phyloP scores from a whole-genome alignment of 2,888 invertebrate genomes.

The Iselma pallidipennis region DNA sequence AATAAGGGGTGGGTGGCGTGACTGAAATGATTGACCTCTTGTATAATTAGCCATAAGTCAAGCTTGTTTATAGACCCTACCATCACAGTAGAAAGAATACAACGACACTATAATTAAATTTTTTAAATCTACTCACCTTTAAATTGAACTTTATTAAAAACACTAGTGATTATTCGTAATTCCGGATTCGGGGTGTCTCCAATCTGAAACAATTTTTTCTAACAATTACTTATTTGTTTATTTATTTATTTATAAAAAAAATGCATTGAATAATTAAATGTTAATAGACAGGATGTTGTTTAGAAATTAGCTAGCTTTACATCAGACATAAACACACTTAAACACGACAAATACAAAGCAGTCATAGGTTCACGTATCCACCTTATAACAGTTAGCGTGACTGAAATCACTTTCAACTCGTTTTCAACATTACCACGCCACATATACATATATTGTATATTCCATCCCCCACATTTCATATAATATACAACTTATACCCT shows the following conservation, averaged over 20 bases:
- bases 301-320: not conserved
- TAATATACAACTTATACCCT: constrained; percentile 13
- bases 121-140: constrained; percentile 68
- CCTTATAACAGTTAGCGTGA: constrained; percentile 48
- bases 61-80: constrained; percentile 7
- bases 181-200: constrained; percentile 86
- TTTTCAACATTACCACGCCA: constrained; percentile 28
- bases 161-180: constrained; percentile 82
- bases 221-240: constrained; percentile 40
- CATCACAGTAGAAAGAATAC: not conserved
- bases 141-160: constrained; percentile 82
- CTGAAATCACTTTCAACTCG: constrained; percentile 44
- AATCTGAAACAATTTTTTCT: too few species aligned
- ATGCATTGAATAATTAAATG: not conserved
- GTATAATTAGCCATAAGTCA: constrained; percentile 39
- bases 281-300: not conserved
- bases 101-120: not conserved
- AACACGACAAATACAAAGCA: not conserved
- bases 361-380: too few species aligned
- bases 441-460: not conserved
- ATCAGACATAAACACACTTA: not conserved
- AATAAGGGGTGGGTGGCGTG: constrained; percentile 33
- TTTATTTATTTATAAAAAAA: not conserved
- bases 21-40: constrained; percentile 40
- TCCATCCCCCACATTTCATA: not conserved